Base-by-base conservation (phyloP, 1,140 invertebrate genomes). In the Aphidius gifuensis region DNA sequence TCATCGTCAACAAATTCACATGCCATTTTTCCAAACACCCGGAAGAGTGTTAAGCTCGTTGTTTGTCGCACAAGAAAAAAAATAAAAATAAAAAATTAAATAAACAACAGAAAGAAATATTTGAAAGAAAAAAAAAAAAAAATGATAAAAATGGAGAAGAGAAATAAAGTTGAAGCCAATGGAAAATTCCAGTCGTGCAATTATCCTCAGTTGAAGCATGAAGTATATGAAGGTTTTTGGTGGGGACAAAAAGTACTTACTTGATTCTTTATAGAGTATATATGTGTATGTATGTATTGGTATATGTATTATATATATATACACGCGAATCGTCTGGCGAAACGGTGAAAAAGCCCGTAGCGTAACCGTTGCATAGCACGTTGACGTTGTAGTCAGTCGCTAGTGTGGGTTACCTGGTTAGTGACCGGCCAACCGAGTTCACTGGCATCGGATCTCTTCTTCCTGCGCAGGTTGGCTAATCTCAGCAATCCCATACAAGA, bases 371-470 rank as follows among this genome's bases (percentile, higher is more conserved):
- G 75, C 73, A 73, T 74, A 76, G 73, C 73, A 72, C 71, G 71
- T 76, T 76, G 71, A 67, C 65, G 65, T 67, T 62, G 68, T 68
- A 32, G 23, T 32, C 67, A 56, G 58, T 69, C 69, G 71, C 74
- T 80, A 79, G 79, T 81, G 77, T 81, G 79, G 79, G 79, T 81
- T 81, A 81, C 79, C 79, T 81, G 79, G 79, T 80, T 81, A 81
- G 78, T 81, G 79, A 81, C 79, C 79, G 79, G 78, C 77, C 79
- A 81, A 80, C 79, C 78, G 78, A 80, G 79, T 81, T 80, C 79
- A 80, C 79, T 81, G 79, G 76, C 79, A 79, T 78, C 78, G 74
- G 76, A 72, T 77, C 76, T 32, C 23, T 32, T 74, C 76, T 77
- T 76, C 73, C 61, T 63, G 56, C 40, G 53, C 74, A 78, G 73